Conservation (phyloP, 2,888 invertebrate genomes). For the Willowsia nigromaculata region DNA sequence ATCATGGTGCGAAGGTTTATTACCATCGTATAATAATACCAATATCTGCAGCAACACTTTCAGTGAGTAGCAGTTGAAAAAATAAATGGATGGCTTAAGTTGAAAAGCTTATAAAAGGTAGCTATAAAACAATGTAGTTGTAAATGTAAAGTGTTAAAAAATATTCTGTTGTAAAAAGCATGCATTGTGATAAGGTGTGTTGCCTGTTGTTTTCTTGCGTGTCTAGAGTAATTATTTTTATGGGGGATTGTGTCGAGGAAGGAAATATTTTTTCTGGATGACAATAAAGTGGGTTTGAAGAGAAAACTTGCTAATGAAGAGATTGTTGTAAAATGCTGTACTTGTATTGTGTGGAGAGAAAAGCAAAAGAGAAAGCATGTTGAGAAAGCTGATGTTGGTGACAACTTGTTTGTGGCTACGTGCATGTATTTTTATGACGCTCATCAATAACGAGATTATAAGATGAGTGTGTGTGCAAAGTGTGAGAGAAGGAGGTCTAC, state of each 20-base stretch:
- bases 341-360: background rate
- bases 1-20: slow-evolving; percentile 13
- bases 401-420: background rate
- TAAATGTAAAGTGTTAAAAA: background rate
- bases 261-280: background rate
- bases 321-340: background rate
- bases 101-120: slow-evolving; percentile 14
- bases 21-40: slow-evolving; percentile 13
- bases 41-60: background rate
- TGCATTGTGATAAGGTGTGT: too few relatives aligned
- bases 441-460: background rate
- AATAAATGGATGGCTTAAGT: slow-evolving; percentile 28
- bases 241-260: background rate
- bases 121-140: slow-evolving; percentile 5
- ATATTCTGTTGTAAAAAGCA: too few relatives aligned
- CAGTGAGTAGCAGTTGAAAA: background rate
- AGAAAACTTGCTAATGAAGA: slow-evolving; percentile 8
- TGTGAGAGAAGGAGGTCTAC: background rate
- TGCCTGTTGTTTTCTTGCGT: too few relatives aligned
- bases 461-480: background rate
- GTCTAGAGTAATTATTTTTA: too few relatives aligned
- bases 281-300: background rate
- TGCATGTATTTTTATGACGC: background rate
- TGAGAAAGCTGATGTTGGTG: background rate
- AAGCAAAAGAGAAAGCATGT: background rate